Conservation (phyloP, 2,797 vertebrate genomes). For the Helarctos malayanus region DNA sequence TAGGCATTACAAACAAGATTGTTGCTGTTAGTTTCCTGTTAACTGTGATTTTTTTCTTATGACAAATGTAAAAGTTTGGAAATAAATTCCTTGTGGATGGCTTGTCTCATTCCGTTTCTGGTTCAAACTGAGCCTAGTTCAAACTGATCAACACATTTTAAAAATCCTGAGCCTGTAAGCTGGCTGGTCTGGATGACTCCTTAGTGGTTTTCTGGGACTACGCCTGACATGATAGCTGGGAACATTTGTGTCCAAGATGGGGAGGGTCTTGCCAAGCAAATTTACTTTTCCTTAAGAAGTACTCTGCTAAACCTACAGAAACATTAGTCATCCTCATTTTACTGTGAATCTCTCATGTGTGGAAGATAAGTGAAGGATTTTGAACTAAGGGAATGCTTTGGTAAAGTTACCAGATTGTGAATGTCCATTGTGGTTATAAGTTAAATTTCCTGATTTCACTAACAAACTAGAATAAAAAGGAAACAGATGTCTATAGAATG, state of each 20-base stretch:
- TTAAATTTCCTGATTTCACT: constrained; percentile 59
- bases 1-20: constrained; percentile 34
- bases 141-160: constrained; percentile 35
- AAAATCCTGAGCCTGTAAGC: background rate
- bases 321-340: background rate
- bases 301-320: constrained; percentile 52
- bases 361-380: constrained; percentile 57
- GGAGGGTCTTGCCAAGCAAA: constrained; percentile 22
- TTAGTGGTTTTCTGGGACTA: constrained; percentile 35
- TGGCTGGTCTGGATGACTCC: constrained; percentile 10
- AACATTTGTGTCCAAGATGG: constrained; percentile 27
- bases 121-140: background rate
- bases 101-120: background rate
- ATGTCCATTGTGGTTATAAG: constrained; percentile 38
- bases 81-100: constrained; percentile 49
- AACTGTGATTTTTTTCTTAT: constrained; percentile 27
- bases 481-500: constrained; percentile 29
- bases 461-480: constrained; percentile 46
- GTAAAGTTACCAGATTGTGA: constrained; percentile 25
- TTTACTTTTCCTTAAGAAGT: constrained; percentile 66
- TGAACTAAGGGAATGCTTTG: constrained; percentile 60
- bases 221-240: background rate
- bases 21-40: background rate
- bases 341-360: constrained; percentile 11
- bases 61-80: background rate